These are phyloP conservation scores for Caenorhabditis remanei DNA, from an alignment of 1,140 invertebrate genomes.

Conservation along the genomic window DNA sequence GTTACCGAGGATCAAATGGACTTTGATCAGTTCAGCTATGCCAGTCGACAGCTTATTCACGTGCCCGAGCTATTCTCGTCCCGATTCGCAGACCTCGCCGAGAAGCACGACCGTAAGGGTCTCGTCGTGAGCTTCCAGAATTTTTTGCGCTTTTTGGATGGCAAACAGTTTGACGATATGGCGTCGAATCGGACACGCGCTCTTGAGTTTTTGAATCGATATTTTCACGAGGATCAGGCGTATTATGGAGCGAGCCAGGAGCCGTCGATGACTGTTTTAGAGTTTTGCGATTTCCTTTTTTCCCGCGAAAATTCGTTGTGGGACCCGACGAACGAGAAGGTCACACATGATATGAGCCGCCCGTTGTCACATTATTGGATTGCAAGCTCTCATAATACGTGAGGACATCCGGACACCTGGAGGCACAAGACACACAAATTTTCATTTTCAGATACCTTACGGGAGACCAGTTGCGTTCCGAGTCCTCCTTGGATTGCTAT, in stretches of 20 bases:
- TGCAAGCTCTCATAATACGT: conserved; percentile 97
- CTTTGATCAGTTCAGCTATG: conserved; percentile 52
- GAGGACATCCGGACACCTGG: conserved; percentile 5
- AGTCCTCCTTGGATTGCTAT: conserved; percentile 96
- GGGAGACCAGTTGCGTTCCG: conserved; percentile 95
- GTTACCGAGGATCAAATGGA: conserved; percentile 71
- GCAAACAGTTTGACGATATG: conserved; percentile 65
- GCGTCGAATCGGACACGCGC: conserved; percentile 56
- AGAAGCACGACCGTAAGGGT: conserved; percentile 57
- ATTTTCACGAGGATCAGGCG: conserved; percentile 53
- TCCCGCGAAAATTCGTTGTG: conserved; percentile 75
- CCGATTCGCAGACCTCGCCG: conserved; percentile 11
- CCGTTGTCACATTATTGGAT: conserved; percentile 98
- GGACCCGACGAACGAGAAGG: conserved; percentile 79
- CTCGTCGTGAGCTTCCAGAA: conserved; percentile 60
- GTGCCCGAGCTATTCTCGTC: conserved; percentile 27
- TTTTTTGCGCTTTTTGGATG: conserved; percentile 64
- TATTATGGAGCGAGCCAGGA: conserved; percentile 3
- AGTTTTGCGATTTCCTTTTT: conserved; percentile 75
- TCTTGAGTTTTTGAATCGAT: conserved; percentile 60
- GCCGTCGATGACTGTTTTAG: conserved; percentile 50
- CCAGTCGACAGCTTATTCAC: conserved; percentile 58
- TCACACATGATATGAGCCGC: conserved; percentile 92
- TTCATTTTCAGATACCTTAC: conserved; percentile 86
- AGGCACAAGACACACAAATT: not conserved